Conservation (phyloP, 2,113 vertebrate species). For the Motacilla tschutschensis region DNA sequence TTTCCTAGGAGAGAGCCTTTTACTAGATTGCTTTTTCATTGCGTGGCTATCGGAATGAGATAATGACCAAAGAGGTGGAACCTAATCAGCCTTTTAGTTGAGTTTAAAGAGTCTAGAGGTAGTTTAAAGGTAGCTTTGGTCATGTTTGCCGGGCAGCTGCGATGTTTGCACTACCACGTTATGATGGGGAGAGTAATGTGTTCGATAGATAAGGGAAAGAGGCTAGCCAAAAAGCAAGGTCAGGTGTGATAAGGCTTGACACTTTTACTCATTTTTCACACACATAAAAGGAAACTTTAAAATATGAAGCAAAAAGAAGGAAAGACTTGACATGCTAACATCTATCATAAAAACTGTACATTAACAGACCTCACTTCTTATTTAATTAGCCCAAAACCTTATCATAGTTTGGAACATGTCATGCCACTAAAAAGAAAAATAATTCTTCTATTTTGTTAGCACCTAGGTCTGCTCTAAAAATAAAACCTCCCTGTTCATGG, state of each 20-base stretch:
- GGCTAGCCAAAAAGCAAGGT: slow-evolving; percentile 73
- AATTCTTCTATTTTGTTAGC: slow-evolving; percentile 15
- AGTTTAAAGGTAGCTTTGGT: slow-evolving; percentile 73
- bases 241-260: slow-evolving; percentile 77
- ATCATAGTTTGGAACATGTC: slow-evolving; percentile 57
- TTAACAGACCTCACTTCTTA: slow-evolving; percentile 51
- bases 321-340: slow-evolving; percentile 4
- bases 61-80: slow-evolving; percentile 75
- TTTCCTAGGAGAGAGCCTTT: slow-evolving; percentile 69
- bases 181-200: slow-evolving; percentile 81
- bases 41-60: slow-evolving; percentile 76
- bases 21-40: slow-evolving; percentile 78
- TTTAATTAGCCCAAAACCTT: slow-evolving; percentile 61
- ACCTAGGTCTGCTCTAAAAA: slow-evolving; percentile 6
- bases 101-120: slow-evolving; percentile 73
- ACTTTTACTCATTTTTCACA: slow-evolving; percentile 76
- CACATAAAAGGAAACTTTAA: slow-evolving; percentile 74
- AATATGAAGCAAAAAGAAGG: slow-evolving; percentile 58
- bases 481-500: neutral
- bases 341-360: slow-evolving; percentile 47
- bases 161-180: slow-evolving; percentile 76
- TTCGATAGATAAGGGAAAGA: slow-evolving; percentile 78
- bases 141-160: slow-evolving; percentile 67
- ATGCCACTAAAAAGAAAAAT: slow-evolving; percentile 12
- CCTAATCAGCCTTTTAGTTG: slow-evolving; percentile 76